phyloP scores from a whole-genome alignment of 1,140 invertebrate genomes.

The Pachyrhynchus sulphureomaculatus region DNA sequence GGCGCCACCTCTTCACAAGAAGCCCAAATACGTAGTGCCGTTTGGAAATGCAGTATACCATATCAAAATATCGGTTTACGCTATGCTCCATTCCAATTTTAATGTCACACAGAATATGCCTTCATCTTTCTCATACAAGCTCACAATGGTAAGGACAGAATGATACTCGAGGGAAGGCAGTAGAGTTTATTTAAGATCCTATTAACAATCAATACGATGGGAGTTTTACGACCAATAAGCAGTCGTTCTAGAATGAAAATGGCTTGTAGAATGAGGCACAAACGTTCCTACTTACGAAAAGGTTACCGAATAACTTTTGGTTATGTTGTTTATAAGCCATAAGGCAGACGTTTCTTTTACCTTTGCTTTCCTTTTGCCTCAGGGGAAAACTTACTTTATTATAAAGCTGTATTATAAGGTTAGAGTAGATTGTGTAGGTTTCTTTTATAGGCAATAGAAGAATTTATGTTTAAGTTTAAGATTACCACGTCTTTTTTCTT shows the following conservation, averaged over 20 bases:
- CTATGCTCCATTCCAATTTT: too few species aligned
- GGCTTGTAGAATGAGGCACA: constrained; percentile 50
- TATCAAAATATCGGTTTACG: not conserved
- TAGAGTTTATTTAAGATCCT: constrained; percentile 29
- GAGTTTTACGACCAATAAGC: constrained; percentile 52
- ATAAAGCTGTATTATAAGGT: constrained; percentile 11
- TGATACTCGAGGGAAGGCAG: not conserved
- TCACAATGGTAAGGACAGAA: not conserved
- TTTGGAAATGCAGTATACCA: not conserved
- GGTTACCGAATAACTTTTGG: constrained; percentile 45
- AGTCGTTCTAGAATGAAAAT: constrained; percentile 47
- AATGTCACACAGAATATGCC: not conserved
- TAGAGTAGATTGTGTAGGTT: not conserved
- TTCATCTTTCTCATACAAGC: not conserved
- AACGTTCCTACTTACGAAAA: constrained; percentile 48
- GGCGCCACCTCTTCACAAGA: not conserved
- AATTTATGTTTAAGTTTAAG: too few species aligned
- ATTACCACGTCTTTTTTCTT: too few species aligned
- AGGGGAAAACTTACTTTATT: constrained; percentile 23
- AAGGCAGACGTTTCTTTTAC: constrained; percentile 32
- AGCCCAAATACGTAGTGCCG: not conserved
- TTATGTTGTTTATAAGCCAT: constrained; percentile 45
- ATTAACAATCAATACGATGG: constrained; percentile 54
- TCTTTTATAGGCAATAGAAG: not conserved
- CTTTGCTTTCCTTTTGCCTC: constrained; percentile 32